Base-by-base conservation (phyloP, 2,888 invertebrate species). In the Pimpla rufipes region DNA sequence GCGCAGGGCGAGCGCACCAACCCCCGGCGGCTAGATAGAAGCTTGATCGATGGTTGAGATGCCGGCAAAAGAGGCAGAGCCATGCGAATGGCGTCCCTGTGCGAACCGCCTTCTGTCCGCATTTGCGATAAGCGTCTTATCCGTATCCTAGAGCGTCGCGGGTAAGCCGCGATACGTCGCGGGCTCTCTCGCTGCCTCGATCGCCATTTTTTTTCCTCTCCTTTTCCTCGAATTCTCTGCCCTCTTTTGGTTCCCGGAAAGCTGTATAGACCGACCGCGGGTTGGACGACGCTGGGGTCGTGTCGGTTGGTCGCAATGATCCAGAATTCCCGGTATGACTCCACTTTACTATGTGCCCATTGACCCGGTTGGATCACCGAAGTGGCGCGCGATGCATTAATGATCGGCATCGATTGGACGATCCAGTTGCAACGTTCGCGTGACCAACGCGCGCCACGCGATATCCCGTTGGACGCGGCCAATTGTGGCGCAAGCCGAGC, bases 121-220 rank as follows among this genome's bases (percentile, higher is more conserved):
- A 47, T 83, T 71, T 52, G 78, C 80, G 87, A 87, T 88, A 88
- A 87, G 85, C 85, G 81, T 79, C 83, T 87, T 86, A 85, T 85
- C 83, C 82, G 68, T 81, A 79, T 83, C 83, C 75, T 35, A 47
- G 50, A 29, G 29, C 29, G 29, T 29, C 62, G 35, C 23, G 68
- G 74, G 73, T 83, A 84, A 79, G 71, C 68, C 83, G 62, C 73
- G 68, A 83, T 83, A 83, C 76, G 47, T 80, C 64, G 68, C 64
- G 67, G 45, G 73, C 45, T 59, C 45, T 59, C 73, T 66, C 76
- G 21, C 66, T 82, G 2, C 23, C 62, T 47, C 55, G 57, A 59
- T 70, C 55, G 42, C 29, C 47, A 23, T n/a, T 40, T 78, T 55
- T 59, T 77, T 57, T 2, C 29, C 5, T 3, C 29, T 29, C 29